phyloP scores from a whole-genome alignment of 1,140 invertebrate genomes.

The Chlorops oryzae region DNA sequence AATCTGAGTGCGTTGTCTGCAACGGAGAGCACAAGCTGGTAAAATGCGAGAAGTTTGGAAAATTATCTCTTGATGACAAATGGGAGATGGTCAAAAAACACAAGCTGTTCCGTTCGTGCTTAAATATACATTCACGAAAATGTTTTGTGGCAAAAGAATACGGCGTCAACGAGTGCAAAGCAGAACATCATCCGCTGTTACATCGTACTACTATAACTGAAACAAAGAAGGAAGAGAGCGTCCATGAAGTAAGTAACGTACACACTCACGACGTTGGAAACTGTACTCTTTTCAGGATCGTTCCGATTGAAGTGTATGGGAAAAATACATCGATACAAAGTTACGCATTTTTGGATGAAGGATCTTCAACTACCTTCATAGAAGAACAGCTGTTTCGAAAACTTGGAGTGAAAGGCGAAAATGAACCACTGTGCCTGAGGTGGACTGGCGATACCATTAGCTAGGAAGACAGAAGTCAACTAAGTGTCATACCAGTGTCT shows the following conservation, averaged over 20 bases:
- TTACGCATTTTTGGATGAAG: constrained; percentile 5
- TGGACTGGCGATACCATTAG: constrained; percentile 1
- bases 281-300: background rate
- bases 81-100: constrained; percentile 2
- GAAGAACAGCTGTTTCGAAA: background rate
- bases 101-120: constrained; percentile 3
- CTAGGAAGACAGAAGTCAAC: no score
- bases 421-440: background rate
- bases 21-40: background rate
- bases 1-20: no score
- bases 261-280: background rate
- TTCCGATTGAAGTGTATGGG: constrained; percentile 4
- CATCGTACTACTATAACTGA: background rate
- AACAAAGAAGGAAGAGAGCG: background rate
- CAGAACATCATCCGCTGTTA: constrained; percentile 7
- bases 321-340: background rate
- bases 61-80: background rate
- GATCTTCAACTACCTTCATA: background rate
- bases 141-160: constrained; percentile 2
- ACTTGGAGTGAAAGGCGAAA: background rate
- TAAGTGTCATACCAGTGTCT: background rate
- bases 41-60: constrained; percentile 1
- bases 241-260: background rate
- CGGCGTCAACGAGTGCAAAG: constrained; percentile 1
- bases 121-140: background rate